phyloP scores from a whole-genome alignment of 2,888 invertebrate species.

The Piscicola geometra region DNA sequence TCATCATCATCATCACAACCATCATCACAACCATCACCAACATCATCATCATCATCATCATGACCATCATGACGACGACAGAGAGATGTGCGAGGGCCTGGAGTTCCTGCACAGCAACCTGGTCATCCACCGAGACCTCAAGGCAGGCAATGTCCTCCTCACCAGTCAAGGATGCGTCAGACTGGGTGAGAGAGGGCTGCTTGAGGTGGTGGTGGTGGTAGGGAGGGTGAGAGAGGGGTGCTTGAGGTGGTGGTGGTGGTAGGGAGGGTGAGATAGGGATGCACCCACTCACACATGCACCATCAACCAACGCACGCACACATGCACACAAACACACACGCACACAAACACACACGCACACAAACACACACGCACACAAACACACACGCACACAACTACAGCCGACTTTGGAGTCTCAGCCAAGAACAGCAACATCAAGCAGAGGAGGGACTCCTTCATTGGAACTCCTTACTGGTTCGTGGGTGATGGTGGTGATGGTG shows the following conservation, averaged over 20 bases:
- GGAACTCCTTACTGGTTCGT: conserved; percentile 93
- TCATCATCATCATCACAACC: conserved; percentile 51
- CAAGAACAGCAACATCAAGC: conserved; percentile 88
- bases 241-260: too few relatives aligned
- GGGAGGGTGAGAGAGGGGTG: not conserved
- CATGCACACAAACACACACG: too few relatives aligned
- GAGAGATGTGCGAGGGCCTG: conserved; percentile 76
- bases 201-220: too few relatives aligned
- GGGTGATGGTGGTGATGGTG: too few relatives aligned
- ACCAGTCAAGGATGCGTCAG: conserved; percentile 94
- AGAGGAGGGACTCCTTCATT: conserved; percentile 96
- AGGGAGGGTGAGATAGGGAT: too few relatives aligned
- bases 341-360: too few relatives aligned
- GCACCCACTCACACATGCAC: too few relatives aligned
- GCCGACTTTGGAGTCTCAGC: conserved; percentile 99
- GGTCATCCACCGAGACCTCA: conserved; percentile 94
- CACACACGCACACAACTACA: too few relatives aligned
- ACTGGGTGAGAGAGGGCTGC: conserved; percentile 67
- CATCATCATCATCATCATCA: too few relatives aligned
- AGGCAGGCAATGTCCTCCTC: conserved; percentile 95
- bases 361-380: too few relatives aligned
- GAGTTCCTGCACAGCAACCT: conserved; percentile 82
- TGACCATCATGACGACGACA: not conserved
- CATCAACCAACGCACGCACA: too few relatives aligned
- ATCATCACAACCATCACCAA: too few relatives aligned